A percentile compares a stretch with the other conserved stretches of the same genome.
These are phyloP conservation scores for Mechanitis mazaeus DNA, from an alignment of 2,888 invertebrate genomes.

Conservation along the genomic window DNA sequence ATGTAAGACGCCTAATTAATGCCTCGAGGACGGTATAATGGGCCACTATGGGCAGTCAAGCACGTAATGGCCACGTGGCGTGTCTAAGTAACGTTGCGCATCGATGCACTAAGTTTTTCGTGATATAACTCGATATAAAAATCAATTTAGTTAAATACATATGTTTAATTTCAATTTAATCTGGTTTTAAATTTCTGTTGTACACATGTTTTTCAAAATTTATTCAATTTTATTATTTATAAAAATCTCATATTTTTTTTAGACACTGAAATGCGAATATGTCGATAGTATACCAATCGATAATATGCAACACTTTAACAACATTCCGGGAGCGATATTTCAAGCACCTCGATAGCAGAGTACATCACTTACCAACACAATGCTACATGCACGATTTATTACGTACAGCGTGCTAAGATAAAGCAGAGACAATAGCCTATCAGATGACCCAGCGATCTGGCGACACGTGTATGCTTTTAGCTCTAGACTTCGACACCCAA, in stretches of 20 bases:
- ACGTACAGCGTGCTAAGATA: conserved; percentile 62
- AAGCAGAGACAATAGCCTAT: conserved; percentile 69
- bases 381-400: conserved; percentile 68
- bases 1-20: conserved; percentile 26
- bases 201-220: no score
- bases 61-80: conserved; percentile 30
- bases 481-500: conserved; percentile 69
- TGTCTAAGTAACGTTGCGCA: conserved; percentile 30
- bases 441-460: conserved; percentile 48
- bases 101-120: conserved; percentile 25
- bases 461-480: conserved; percentile 74
- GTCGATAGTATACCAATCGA: conserved; percentile 45
- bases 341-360: conserved; percentile 41
- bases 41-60: conserved; percentile 29
- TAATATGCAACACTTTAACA: conserved; percentile 60
- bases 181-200: no score
- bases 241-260: no score
- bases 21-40: conserved; percentile 27
- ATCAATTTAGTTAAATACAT: background rate
- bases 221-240: no score
- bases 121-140: conserved; percentile 9
- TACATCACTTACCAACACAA: conserved; percentile 48
- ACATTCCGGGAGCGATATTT: conserved; percentile 57
- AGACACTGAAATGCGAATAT: no score
- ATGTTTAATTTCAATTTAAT: no score